A percentile compares a stretch with the other conserved stretches of the same genome.
Conservation (phyloP, 2,797 vertebrate species). For the Sternotherus odoratus region DNA sequence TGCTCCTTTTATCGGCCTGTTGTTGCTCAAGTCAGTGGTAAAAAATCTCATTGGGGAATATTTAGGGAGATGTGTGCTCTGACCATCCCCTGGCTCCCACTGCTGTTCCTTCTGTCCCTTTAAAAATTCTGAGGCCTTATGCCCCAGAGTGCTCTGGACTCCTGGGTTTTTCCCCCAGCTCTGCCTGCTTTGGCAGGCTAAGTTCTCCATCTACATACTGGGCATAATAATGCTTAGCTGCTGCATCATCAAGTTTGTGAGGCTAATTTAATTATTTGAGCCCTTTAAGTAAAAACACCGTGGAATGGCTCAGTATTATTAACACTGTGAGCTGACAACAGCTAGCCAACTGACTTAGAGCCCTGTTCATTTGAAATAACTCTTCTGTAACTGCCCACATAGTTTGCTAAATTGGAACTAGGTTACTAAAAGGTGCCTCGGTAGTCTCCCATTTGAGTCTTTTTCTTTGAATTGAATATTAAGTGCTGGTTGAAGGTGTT, state of each 20-base stretch:
- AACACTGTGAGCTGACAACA: background rate
- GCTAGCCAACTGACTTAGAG: background rate
- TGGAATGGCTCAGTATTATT: background rate
- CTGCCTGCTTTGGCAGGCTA: background rate
- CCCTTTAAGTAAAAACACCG: background rate
- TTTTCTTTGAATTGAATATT: rapidly evolving
- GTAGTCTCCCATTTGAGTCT: background rate
- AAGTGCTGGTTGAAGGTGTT: rapidly evolving
- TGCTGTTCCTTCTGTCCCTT: background rate
- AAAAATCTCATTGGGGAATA: background rate
- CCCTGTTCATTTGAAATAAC: background rate
- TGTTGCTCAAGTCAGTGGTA: background rate
- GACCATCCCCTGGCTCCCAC: background rate
- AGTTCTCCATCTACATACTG: background rate
- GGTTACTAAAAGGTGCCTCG: rapidly evolving
- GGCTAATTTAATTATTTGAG: background rate
- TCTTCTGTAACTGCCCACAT: background rate
- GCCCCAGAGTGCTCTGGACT: background rate
- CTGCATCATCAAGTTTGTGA: background rate
- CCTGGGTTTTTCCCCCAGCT: background rate
- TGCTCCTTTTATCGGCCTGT: background rate
- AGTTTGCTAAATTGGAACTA: background rate
- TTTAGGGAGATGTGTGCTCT: background rate
- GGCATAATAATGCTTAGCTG: background rate
- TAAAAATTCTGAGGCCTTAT: background rate